These are phyloP conservation scores for Drosophila setifemur DNA, from an alignment of 1,140 invertebrate genomes.

Conservation along the genomic window DNA sequence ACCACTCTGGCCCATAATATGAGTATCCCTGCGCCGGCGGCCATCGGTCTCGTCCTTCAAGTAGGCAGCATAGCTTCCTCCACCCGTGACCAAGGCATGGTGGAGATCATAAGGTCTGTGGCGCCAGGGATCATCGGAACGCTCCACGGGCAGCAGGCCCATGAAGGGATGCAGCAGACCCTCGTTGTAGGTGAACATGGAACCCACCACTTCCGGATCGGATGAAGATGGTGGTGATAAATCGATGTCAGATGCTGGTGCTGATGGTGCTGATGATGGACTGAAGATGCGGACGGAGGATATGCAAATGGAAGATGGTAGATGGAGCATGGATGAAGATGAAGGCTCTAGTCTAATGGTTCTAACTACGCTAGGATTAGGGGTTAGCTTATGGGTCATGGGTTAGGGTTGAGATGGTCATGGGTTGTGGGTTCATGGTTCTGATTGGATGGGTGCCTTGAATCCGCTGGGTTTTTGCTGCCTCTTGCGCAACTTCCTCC, in stretches of 20 bases:
- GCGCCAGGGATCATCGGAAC: slow-evolving; percentile 68
- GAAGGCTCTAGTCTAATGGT: slow-evolving; percentile 4
- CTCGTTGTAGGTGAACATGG: slow-evolving; percentile 37
- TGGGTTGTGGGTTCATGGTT: background rate
- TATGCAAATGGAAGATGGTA: slow-evolving; percentile 37
- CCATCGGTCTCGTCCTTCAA: slow-evolving; percentile 38
- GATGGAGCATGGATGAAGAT: slow-evolving; percentile 13
- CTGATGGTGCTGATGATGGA: slow-evolving; percentile 64
- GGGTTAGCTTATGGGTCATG: slow-evolving; percentile 4
- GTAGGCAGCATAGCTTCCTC: slow-evolving; percentile 71
- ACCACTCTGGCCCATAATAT: slow-evolving; percentile 62
- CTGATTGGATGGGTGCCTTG: too few relatives aligned
- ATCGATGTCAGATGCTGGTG: slow-evolving; percentile 36
- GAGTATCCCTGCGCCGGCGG: slow-evolving; percentile 52
- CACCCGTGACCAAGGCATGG: slow-evolving; percentile 51
- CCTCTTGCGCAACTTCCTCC: background rate
- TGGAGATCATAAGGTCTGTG: slow-evolving; percentile 54
- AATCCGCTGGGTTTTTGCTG: too few relatives aligned
- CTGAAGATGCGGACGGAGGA: slow-evolving; percentile 41
- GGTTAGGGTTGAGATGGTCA: background rate
- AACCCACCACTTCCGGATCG: slow-evolving; percentile 25
- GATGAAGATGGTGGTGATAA: slow-evolving; percentile 25
- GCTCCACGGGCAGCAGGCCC: slow-evolving; percentile 58
- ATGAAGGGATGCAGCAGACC: slow-evolving; percentile 65
- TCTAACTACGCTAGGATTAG: slow-evolving; percentile 26